These are phyloP conservation scores for Trissolcus brochymenae DNA, from an alignment of 2,888 invertebrate species.

Conservation along the genomic window DNA sequence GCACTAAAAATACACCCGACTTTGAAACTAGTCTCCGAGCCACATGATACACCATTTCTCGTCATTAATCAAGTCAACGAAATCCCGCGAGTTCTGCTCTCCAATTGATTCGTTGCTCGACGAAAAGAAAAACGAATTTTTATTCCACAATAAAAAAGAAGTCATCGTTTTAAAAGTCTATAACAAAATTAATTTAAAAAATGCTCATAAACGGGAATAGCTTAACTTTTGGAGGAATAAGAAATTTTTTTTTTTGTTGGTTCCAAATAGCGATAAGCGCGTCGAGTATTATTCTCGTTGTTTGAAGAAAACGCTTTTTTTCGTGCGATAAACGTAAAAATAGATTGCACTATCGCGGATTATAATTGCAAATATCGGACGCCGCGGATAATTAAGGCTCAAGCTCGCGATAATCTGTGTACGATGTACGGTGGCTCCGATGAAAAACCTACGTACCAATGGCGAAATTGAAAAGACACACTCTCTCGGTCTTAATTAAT, in stretches of 20 bases:
- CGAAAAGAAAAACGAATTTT: no score
- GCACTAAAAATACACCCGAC: conserved; percentile 41
- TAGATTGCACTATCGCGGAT: conserved; percentile 36
- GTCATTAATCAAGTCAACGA: conserved; percentile 4
- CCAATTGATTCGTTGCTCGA: no score
- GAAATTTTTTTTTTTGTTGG: no score
- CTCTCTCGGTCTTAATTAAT: no score
- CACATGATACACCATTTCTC: not conserved
- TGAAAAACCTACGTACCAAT: conserved; percentile 10
- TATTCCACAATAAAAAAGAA: no score
- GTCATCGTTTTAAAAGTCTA: no score
- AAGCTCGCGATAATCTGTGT: conserved; percentile 32
- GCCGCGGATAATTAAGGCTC: conserved; percentile 33
- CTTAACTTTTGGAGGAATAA: no score
- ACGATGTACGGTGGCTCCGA: conserved; percentile 11
- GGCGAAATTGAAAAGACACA: not conserved
- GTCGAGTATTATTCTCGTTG: conserved; percentile 19
- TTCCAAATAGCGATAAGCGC: conserved; percentile 13
- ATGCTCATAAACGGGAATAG: no score
- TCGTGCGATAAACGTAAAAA: conserved; percentile 41
- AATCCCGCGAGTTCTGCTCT: not conserved
- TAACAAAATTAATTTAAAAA: no score
- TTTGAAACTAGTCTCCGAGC: no score
- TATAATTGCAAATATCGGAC: conserved; percentile 46
- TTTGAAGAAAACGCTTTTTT: conserved; percentile 32